These are phyloP conservation scores for Ectropis crepuscularia DNA, from an alignment of 2,888 invertebrate genomes.

Conservation along the genomic window DNA sequence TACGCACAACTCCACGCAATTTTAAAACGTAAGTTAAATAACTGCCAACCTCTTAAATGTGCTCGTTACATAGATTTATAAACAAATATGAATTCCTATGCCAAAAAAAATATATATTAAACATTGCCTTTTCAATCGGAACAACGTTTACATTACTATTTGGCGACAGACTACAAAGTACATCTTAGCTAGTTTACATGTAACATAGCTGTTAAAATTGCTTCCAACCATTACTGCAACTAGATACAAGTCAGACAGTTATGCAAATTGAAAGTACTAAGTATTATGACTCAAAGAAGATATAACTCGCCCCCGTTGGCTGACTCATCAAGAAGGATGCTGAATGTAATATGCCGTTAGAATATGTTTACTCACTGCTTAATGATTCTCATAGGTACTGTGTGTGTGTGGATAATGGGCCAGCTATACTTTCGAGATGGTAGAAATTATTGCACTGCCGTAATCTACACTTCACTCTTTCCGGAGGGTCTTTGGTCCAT, in stretches of 20 bases:
- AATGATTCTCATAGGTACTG: neutral
- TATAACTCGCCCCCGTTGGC: slow-evolving; percentile 8
- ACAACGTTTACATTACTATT: no score
- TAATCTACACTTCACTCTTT: no score
- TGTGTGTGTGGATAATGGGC: no score
- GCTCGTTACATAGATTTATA: no score
- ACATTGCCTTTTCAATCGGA: no score
- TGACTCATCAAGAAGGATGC: slow-evolving; percentile 14
- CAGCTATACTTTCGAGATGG: neutral
- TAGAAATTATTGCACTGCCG: neutral
- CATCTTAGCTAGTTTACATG: neutral
- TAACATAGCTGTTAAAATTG: slow-evolving; percentile 15
- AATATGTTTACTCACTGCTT: slow-evolving; percentile 12
- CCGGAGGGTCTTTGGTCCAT: no score
- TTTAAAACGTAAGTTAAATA: no score
- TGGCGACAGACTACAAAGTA: no score
- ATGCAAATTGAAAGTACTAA: slow-evolving; percentile 24
- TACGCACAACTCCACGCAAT: no score
- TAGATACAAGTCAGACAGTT: slow-evolving; percentile 15
- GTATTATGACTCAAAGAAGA: slow-evolving; percentile 9
- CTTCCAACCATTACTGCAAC: slow-evolving; percentile 10
- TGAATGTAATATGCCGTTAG: slow-evolving; percentile 12
- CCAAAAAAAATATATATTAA: no score
- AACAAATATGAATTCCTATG: no score
- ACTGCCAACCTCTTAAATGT: no score